Percentiles rank a stretch among this genome's conserved stretches.
Conservation (phyloP, 2,797 vertebrate species). For the Rhinella marina region DNA sequence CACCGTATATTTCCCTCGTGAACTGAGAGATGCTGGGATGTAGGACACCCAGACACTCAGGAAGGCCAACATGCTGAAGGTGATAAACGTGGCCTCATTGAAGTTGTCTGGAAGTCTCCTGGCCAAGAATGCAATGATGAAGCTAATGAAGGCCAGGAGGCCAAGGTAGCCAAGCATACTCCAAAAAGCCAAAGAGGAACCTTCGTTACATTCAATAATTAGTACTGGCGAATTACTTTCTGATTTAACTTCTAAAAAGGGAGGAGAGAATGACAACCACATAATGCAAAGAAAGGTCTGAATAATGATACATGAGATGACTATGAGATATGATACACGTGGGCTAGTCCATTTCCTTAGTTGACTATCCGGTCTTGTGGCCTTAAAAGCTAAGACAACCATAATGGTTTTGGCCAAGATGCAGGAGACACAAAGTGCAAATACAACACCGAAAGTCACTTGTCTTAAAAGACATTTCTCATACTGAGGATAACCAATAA, state of each 20-base stretch:
- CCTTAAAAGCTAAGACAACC: conserved; percentile 55
- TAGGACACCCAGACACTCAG: conserved; percentile 57
- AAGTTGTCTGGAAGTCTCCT: conserved; percentile 60
- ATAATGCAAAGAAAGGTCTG: conserved; percentile 42
- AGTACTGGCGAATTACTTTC: conserved; percentile 8
- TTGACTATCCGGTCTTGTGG: conserved; percentile 38
- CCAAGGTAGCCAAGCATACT: conserved; percentile 41
- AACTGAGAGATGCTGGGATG: conserved; percentile 52
- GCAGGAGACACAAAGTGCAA: conserved; percentile 51
- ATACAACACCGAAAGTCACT: conserved; percentile 46
- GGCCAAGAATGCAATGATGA: conserved; percentile 48
- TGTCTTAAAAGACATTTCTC: conserved; percentile 39
- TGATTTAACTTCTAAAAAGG: conserved; percentile 24
- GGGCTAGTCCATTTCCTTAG: conserved; percentile 38
- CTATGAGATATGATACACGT: conserved; percentile 3
- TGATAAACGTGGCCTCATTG: conserved; percentile 59
- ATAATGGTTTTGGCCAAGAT: conserved; percentile 57
- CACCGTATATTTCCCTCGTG: conserved; percentile 41
- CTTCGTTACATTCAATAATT: conserved; percentile 47
- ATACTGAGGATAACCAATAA: conserved; percentile 43
- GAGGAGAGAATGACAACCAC: conserved; percentile 25
- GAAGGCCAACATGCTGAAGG: conserved; percentile 61
- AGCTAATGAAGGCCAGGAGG: conserved; percentile 43
- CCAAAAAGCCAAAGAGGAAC: conserved; percentile 44
- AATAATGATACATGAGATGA: neutral